A percentile compares a stretch with the other conserved stretches of the same genome.
Conservation (phyloP, 2,888 invertebrate species). For the Drosophila rellima region DNA sequence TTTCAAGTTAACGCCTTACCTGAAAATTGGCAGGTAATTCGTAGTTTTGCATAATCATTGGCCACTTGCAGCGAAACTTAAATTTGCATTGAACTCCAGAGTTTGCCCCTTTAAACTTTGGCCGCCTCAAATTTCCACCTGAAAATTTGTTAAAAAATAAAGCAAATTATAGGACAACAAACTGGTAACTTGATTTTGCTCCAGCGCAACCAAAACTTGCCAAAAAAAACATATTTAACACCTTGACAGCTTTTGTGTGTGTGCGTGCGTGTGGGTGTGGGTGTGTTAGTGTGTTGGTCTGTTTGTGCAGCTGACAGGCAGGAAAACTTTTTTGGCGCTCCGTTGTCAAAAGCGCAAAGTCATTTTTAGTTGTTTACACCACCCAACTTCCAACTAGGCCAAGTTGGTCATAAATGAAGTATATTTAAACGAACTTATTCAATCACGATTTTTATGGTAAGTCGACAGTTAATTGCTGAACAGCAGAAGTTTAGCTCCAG, state of each 20-base stretch:
- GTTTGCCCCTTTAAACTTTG: neutral
- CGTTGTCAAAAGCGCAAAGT: conserved; percentile 47
- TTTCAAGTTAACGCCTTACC: conserved; percentile 18
- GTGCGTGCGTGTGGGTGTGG: neutral
- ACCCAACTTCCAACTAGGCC: conserved; percentile 25
- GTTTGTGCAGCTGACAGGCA: conserved; percentile 44
- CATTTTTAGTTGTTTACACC: conserved; percentile 57
- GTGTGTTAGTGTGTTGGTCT: conserved; percentile 28
- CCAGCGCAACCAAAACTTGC: conserved; percentile 1
- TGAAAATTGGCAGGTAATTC: conserved; percentile 25
- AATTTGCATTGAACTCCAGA: neutral
- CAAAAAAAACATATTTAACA: conserved; percentile 29
- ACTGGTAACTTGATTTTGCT: conserved; percentile 26
- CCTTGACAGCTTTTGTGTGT: conserved; percentile 27
- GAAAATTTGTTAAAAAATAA: neutral
- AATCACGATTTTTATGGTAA: neutral
- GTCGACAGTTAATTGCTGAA: conserved; percentile 1
- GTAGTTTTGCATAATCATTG: conserved; percentile 38
- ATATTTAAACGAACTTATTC: conserved; percentile 25
- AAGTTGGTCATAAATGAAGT: conserved; percentile 13
- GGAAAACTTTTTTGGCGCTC: conserved; percentile 58
- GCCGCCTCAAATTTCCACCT: neutral
- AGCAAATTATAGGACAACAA: conserved; percentile 17
- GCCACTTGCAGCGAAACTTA: neutral
- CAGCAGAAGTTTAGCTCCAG: neutral